Evolutionary conservation across 2,797 vertebrate species (phyloP).

Genomic region (Adrianichthys oophorus): DNA sequence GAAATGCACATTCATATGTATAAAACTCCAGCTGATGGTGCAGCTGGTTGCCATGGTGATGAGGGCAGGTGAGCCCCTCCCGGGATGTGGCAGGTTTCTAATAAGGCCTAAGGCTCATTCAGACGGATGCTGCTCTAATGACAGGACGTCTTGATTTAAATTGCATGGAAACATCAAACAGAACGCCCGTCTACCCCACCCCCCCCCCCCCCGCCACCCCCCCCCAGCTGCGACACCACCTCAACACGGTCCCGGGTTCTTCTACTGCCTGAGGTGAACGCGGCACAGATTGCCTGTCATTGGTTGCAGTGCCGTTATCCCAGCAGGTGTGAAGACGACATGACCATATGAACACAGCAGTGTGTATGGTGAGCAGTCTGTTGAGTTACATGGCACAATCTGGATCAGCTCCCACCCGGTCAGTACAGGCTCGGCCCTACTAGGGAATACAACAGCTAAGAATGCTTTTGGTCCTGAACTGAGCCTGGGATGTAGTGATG

Average conservation of each 20-base stretch:
- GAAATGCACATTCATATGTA: constrained; percentile 76
- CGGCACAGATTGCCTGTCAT: constrained; percentile 61
- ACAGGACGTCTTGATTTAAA: constrained; percentile 39
- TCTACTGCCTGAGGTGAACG: constrained; percentile 64
- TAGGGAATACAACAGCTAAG: constrained; percentile 62
- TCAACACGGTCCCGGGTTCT: constrained; percentile 65
- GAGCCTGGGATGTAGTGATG: constrained; percentile 67
- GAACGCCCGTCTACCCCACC: neutral
- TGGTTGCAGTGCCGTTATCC: constrained; percentile 58
- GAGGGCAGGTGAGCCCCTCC: constrained; percentile 61
- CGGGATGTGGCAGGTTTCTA: constrained; percentile 74
- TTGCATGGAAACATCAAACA: constrained; percentile 51
- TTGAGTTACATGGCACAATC: constrained; percentile 63
- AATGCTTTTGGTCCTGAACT: constrained; percentile 75
- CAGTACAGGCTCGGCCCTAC: constrained; percentile 57
- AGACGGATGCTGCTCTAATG: constrained; percentile 63
- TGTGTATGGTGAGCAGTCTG: constrained; percentile 65
- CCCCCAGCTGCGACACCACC: constrained; percentile 55
- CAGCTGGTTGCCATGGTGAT: constrained; percentile 75
- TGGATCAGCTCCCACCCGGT: constrained; percentile 60
- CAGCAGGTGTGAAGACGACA: constrained; percentile 61
- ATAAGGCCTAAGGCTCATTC: constrained; percentile 75
- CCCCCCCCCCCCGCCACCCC: neutral
- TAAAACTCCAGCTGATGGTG: constrained; percentile 77
- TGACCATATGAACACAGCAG: constrained; percentile 74